Percentiles rank a stretch among this genome's conserved stretches.
Evolutionary conservation across 1,140 invertebrate species (phyloP).

Genomic region (Capitella teleta): DNA sequence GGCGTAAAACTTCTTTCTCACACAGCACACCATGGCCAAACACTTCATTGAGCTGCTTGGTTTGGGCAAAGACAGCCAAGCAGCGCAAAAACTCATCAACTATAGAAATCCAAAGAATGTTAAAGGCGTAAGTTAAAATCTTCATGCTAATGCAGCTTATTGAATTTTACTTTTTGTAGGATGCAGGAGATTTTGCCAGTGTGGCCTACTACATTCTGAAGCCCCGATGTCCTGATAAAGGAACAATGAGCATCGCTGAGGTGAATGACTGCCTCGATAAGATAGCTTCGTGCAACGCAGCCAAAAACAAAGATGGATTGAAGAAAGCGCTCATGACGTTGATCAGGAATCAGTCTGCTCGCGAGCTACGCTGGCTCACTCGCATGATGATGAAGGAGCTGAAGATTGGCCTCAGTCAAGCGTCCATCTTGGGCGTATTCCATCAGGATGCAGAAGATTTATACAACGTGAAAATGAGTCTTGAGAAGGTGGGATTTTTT

Average conservation of each 20-base stretch:
- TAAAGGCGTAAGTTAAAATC: slow-evolving; percentile 37
- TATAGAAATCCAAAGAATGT: slow-evolving; percentile 42
- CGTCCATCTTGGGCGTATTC: slow-evolving; percentile 59
- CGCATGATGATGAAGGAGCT: slow-evolving; percentile 72
- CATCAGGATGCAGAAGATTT: slow-evolving; percentile 71
- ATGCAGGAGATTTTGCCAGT: slow-evolving; percentile 60
- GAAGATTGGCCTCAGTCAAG: slow-evolving; percentile 48
- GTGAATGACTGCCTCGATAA: slow-evolving; percentile 60
- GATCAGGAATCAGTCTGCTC: slow-evolving; percentile 50
- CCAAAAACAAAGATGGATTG: slow-evolving; percentile 42
- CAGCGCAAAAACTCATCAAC: slow-evolving; percentile 55
- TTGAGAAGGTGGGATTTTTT: slow-evolving; percentile 50
- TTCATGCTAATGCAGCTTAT: background rate
- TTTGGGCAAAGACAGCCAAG: slow-evolving; percentile 51
- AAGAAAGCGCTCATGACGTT: slow-evolving; percentile 46
- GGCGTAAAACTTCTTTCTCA: slow-evolving; percentile 8
- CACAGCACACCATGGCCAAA: slow-evolving; percentile 49
- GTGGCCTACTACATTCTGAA: slow-evolving; percentile 58
- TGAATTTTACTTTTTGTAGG: slow-evolving; percentile 17
- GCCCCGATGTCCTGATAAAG: slow-evolving; percentile 48
- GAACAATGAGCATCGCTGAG: slow-evolving; percentile 50
- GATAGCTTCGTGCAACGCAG: slow-evolving; percentile 50
- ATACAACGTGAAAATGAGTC: slow-evolving; percentile 58
- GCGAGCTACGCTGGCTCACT: slow-evolving; percentile 80
- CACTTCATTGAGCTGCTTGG: slow-evolving; percentile 58